Conservation (phyloP, 2,888 invertebrate genomes). For the Norana najaformis region DNA sequence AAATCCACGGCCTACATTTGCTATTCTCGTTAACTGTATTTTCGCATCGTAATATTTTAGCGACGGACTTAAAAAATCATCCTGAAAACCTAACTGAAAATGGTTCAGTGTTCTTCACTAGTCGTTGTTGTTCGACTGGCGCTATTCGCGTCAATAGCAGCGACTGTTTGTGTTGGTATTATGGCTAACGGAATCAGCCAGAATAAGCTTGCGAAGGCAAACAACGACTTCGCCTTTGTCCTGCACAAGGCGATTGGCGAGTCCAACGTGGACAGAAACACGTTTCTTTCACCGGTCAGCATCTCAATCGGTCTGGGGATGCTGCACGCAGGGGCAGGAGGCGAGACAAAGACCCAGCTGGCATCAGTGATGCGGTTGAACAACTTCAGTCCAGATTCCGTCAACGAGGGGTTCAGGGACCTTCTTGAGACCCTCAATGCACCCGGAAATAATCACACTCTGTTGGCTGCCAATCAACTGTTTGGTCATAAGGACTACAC, state of each 20-base stretch:
- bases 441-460: conserved; percentile 40
- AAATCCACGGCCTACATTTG: too few relatives aligned
- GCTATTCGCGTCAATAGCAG: background rate
- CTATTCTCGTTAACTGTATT: too few relatives aligned
- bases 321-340: conserved; percentile 60
- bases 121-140: background rate
- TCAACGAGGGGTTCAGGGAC: background rate
- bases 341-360: conserved; percentile 50
- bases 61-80: background rate
- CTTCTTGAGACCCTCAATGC: background rate
- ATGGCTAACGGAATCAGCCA: background rate
- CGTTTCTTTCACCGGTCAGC: conserved; percentile 62
- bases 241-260: conserved; percentile 39
- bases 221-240: conserved; percentile 35
- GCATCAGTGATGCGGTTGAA: background rate
- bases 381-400: background rate
- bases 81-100: background rate
- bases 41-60: background rate
- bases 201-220: background rate
- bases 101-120: background rate
- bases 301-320: conserved; percentile 62
- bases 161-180: background rate
- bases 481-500: conserved; percentile 43
- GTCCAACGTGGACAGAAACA: conserved; percentile 23
- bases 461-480: conserved; percentile 53